Evolutionary conservation across 92 coral and sea anemone species (phyloP), one percentile per base, ranked within the genome.

Genomic region (Palythoa grandiflora): DNA sequence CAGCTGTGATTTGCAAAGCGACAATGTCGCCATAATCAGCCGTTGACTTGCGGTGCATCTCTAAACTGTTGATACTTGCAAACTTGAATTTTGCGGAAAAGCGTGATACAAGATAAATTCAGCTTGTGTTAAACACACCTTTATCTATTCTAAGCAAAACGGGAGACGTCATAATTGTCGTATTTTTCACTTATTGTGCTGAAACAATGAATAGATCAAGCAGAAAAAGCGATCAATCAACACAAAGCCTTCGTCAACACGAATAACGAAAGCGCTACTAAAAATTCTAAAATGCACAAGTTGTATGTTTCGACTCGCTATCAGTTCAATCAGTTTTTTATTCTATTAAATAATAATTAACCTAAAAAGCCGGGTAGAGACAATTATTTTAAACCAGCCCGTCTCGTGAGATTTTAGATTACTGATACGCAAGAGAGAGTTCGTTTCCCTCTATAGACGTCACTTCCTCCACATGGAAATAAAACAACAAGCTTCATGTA

Each of bases 221-320:
- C 55, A 79, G 35, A 44, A 79, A 78, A 79, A 28, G 14, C 16
- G 21, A 60, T 57, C 84, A 79, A 79, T 79, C 84, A 59, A 79
- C 72, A 79, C 37, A 75, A 51, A 51, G 14, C 61, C 12, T 52
- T 20, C 8, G 63, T 15, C 39, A 79, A 39, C 51, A 60, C 52
- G 28, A 79, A 47, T 15, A 19, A 47, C 36, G 20, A 75, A 19
- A 10, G 20, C 80, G 10, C 61, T n/a, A 9, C 16, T 52, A 76
- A 79, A n/a, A 37, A 17, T 38, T 17, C 28, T 28, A 0, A 28
- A 28, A 28, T 28, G 28, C 28, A 28, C 28, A 28, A 28, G 28
- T 78, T 78, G 12, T 7, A 53, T 4, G 2, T 6, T 28, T 78
- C 36, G 4, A 53, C 37, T 36, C 39, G 71, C 19, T 14, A 79